A percentile compares a stretch with the other conserved stretches of the same genome.
phyloP scores from a whole-genome alignment of 1,140 invertebrate species.

The Samia ricini region DNA sequence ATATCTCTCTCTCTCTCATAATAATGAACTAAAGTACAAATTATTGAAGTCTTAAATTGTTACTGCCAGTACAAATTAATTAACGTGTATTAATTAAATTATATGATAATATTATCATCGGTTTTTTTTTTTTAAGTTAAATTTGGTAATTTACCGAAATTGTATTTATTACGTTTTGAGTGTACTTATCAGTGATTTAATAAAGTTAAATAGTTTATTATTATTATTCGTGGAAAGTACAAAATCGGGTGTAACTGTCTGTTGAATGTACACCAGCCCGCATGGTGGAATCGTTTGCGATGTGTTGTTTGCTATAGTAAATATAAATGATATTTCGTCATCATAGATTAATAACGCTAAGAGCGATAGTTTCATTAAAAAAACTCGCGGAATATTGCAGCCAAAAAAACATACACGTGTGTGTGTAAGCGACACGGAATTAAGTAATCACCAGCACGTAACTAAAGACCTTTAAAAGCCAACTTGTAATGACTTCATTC shows the following conservation, averaged over 20 bases:
- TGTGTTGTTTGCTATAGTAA: neutral
- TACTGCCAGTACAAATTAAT: constrained; percentile 77
- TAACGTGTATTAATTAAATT: constrained; percentile 41
- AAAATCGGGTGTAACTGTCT: constrained; percentile 29
- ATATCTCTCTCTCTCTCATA: no score
- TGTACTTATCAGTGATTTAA: constrained; percentile 52
- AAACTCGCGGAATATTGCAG: no score
- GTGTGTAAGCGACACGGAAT: no score
- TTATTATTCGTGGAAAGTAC: constrained; percentile 60
- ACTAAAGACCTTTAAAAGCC: no score
- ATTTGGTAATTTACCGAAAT: neutral
- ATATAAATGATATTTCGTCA: neutral
- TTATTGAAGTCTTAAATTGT: constrained; percentile 68
- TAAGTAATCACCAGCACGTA: no score
- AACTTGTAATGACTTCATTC: no score
- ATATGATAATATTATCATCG: constrained; percentile 64
- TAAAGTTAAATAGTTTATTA: constrained; percentile 56
- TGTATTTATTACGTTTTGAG: neutral
- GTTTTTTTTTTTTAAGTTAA: constrained; percentile 36
- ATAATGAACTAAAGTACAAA: constrained; percentile 77
- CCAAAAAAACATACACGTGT: no score
- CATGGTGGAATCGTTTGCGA: constrained; percentile 30
- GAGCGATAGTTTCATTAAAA: no score
- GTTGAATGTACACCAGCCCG: constrained; percentile 56
- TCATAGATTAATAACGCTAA: no score